A percentile compares a stretch with the other conserved stretches of the same genome.
Evolutionary conservation across 2,797 vertebrate genomes (phyloP).

Genomic region (Choloepus didactylus): DNA sequence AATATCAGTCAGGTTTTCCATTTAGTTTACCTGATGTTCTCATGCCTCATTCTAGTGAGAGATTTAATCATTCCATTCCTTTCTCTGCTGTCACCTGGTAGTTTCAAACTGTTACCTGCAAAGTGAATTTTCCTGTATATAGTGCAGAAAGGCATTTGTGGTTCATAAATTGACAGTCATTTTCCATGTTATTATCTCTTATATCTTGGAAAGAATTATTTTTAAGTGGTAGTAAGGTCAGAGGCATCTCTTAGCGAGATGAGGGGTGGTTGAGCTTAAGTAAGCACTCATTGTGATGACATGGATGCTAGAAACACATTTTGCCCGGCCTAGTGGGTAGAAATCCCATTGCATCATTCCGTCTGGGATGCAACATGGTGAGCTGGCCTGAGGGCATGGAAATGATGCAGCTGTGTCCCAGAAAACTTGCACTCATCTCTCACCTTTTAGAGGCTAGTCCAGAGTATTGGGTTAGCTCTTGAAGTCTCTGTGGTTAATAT

Average conservation of each 20-base stretch:
- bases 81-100: not conserved
- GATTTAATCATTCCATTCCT: too few species aligned
- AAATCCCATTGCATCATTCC: fast-evolving
- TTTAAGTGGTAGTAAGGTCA: not conserved
- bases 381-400: not conserved
- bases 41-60: not conserved
- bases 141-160: not conserved
- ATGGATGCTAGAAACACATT: fast-evolving
- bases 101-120: not conserved
- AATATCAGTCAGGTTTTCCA: not conserved
- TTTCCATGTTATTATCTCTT: not conserved
- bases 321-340: fast-evolving
- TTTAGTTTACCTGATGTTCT: not conserved
- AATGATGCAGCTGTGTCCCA: fast-evolving
- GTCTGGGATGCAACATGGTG: fast-evolving
- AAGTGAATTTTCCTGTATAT: not conserved
- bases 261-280: not conserved
- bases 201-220: not conserved
- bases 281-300: fast-evolving
- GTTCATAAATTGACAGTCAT: not conserved
- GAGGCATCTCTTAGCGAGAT: not conserved
- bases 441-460: not conserved
- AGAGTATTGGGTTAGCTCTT: not conserved
- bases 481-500: fast-evolving
- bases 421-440: not conserved